These are phyloP conservation scores for Meta bourneti DNA, from an alignment of 2,888 invertebrate genomes.

Conservation along the genomic window DNA sequence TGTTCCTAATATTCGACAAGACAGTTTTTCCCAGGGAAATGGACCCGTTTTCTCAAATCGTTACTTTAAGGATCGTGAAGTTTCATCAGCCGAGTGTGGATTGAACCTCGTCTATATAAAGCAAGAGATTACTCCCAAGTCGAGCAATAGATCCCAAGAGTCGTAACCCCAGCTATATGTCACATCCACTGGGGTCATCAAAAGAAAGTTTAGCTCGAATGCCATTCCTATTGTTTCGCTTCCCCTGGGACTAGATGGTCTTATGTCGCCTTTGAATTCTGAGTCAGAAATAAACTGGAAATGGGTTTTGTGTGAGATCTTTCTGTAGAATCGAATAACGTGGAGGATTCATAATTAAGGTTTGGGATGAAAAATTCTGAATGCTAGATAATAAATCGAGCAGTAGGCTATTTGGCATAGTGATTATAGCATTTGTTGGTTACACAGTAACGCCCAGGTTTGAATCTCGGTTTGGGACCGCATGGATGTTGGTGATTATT, in stretches of 20 bases:
- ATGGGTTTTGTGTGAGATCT: no score
- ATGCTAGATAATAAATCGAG: no score
- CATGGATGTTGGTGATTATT: no score
- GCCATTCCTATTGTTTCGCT: constrained; percentile 20
- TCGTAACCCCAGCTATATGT: constrained; percentile 41
- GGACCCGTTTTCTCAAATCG: constrained; percentile 28
- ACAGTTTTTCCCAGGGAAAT: constrained; percentile 28
- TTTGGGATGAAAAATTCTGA: no score
- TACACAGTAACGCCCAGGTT: no score
- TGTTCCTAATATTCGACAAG: constrained; percentile 7
- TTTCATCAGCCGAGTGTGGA: constrained; percentile 42
- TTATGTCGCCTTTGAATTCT: no score
- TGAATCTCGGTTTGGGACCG: no score
- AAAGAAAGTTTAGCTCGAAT: constrained; percentile 34
- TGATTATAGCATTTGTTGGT: no score
- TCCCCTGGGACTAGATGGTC: not conserved
- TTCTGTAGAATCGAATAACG: no score
- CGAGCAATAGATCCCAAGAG: constrained; percentile 28
- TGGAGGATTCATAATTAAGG: no score
- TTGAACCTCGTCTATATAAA: constrained; percentile 35
- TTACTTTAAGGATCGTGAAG: constrained; percentile 53
- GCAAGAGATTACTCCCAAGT: constrained; percentile 22
- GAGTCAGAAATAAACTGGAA: no score
- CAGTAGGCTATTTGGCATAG: no score
- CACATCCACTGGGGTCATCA: constrained; percentile 58